Conservation (phyloP, 2,113 vertebrate genomes). For the Nymphicus hollandicus region DNA sequence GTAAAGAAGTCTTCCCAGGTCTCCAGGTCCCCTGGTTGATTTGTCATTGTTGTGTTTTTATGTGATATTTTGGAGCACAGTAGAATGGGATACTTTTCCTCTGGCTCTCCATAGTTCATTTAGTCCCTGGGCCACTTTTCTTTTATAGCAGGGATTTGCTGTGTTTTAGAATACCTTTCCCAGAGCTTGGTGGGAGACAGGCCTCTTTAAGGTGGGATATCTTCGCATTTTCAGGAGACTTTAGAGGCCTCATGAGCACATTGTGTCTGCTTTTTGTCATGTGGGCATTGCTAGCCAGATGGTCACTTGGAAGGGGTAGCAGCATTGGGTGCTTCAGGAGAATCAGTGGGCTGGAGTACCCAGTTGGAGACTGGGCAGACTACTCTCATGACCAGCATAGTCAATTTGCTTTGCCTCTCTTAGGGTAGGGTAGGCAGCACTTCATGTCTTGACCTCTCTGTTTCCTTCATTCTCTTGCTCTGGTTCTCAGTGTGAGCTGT, state of each 20-base stretch:
- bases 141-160: background rate
- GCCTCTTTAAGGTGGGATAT: background rate
- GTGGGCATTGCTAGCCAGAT: background rate
- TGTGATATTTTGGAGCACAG: background rate
- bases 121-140: background rate
- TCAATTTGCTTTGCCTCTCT: background rate
- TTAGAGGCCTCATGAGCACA: background rate
- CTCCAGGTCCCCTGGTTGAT: background rate
- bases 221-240: background rate
- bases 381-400: too few species aligned
- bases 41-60: background rate
- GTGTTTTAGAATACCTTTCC: background rate
- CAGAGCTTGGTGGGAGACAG: background rate
- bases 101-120: background rate
- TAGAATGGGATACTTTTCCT: background rate
- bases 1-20: background rate
- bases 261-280: background rate
- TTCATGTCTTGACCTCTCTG: accelerated
- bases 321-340: background rate
- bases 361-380: background rate
- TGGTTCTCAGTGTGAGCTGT: background rate
- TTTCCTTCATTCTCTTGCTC: background rate
- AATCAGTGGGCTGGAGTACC: background rate
- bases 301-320: background rate
- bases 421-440: background rate